phyloP scores from a whole-genome alignment of 2,888 invertebrate genomes.

The Zygogramma bicolorata region DNA sequence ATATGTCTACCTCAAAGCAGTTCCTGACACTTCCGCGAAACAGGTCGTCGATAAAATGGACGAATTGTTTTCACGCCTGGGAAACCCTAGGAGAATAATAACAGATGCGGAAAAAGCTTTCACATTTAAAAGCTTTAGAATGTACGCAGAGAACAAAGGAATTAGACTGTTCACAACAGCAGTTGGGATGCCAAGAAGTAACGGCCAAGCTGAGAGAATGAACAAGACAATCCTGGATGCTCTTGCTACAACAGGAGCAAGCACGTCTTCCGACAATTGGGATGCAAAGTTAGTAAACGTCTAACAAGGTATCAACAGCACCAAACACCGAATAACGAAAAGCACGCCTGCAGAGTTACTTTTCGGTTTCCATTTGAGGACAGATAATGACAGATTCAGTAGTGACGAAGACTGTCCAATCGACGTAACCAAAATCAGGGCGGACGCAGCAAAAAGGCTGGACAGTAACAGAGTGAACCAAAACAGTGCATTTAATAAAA shows the following conservation, averaged over 20 bases:
- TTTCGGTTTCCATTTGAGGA: slow-evolving; percentile 24
- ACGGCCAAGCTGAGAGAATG: slow-evolving; percentile 55
- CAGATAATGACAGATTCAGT: slow-evolving; percentile 16
- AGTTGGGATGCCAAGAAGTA: slow-evolving; percentile 51
- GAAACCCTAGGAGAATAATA: slow-evolving; percentile 33
- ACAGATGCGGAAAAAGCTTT: slow-evolving; percentile 27
- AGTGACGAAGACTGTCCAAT: slow-evolving; percentile 17
- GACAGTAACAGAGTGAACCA: slow-evolving; percentile 20
- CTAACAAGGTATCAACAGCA: slow-evolving; percentile 42
- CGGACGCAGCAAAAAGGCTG: slow-evolving; percentile 1
- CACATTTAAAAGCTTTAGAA: slow-evolving; percentile 48
- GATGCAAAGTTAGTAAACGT: slow-evolving; percentile 45
- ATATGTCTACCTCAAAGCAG: slow-evolving; percentile 25
- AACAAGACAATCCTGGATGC: not conserved
- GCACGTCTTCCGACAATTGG: slow-evolving; percentile 35
- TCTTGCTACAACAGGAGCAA: not conserved
- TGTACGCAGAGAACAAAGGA: slow-evolving; percentile 53
- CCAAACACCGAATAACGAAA: slow-evolving; percentile 38
- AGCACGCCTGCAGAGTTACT: slow-evolving; percentile 25
- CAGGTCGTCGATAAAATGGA: slow-evolving; percentile 19
- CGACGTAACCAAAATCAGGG: slow-evolving; percentile 33
- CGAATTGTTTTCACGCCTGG: slow-evolving; percentile 24
- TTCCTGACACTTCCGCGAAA: slow-evolving; percentile 19
- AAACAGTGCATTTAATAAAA: slow-evolving; percentile 16
- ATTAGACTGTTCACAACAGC: slow-evolving; percentile 48